Evolutionary conservation across 1,140 invertebrate genomes (phyloP), one percentile per base, ranked within the genome.

Genomic region (Drosophila equinoxialis): DNA sequence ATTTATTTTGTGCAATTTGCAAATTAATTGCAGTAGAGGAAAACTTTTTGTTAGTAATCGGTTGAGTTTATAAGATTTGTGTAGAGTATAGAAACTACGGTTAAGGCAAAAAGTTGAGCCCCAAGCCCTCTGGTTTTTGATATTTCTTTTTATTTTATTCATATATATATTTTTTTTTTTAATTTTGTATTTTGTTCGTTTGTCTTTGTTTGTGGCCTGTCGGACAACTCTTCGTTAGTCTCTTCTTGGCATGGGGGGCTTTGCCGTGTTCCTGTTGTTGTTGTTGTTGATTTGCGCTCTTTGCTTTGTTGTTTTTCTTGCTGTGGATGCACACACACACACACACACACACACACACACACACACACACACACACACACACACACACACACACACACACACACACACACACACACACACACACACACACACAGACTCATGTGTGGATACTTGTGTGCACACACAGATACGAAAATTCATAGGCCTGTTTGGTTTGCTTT

Each of bases 161-260:
- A 23, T 23, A 23, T 71, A 55, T 35, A 11, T 54, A 61, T 68
- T 48, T 57, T 37, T 54, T 51, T 59, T 64, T 63, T 45, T 6
- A 30, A 30, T 30, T 30, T 30, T 30, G 30, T 30, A 30, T 30
- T n/a, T 39, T 65, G 65, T 65, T 68, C 69, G 83, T 68, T 81
- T 83, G 83, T 83, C 80, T 83, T 83, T 67, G 61, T 17, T 62
- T 76, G 79, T 83, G 80, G 71, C 60, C 77, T 78, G 77, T 67
- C 71, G 71, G 62, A 71, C 65, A 42, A 54, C 68, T 70, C 63
- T 61, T 33, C 59, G 35, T 33, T 23, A 23, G 45, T 51, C 45
- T 51, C 45, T 51, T 51, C 45, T 51, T 51, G 45, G 45, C 45
- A 51, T 51, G 45, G 45, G 45, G 45, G 57, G 37, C 7, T 10